phyloP scores from a whole-genome alignment of 2,888 invertebrate species.

The Clivina fossor region DNA sequence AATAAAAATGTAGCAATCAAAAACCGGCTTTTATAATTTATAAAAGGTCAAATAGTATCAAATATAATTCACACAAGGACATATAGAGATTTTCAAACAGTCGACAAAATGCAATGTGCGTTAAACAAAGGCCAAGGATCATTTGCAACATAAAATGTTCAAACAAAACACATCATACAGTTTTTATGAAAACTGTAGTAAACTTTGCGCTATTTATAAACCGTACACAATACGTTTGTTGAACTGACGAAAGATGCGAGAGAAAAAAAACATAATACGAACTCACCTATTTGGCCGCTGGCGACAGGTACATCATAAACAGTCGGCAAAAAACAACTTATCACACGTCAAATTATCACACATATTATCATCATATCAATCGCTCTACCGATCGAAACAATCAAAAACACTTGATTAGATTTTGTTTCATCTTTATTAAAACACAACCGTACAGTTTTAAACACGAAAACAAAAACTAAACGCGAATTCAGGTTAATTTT shows the following conservation, averaged over 20 bases:
- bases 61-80: slow-evolving; percentile 22
- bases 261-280: neutral
- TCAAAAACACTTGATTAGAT: neutral
- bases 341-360: slow-evolving; percentile 20
- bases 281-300: slow-evolving; percentile 20
- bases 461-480: neutral
- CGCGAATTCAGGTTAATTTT: slow-evolving; percentile 4
- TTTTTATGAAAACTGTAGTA: too few relatives aligned
- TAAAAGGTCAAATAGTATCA: slow-evolving; percentile 21
- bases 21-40: slow-evolving; percentile 3
- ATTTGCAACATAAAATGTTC: neutral
- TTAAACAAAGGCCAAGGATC: slow-evolving; percentile 3
- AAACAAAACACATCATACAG: neutral
- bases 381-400: too few relatives aligned
- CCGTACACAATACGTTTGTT: too few relatives aligned
- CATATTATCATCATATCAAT: slow-evolving; percentile 15
- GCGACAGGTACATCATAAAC: slow-evolving; percentile 13
- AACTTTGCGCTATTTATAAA: too few relatives aligned
- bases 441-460: neutral
- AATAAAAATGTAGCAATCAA: neutral
- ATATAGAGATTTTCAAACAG: neutral
- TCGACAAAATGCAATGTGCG: slow-evolving; percentile 15
- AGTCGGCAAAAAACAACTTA: slow-evolving; percentile 14
- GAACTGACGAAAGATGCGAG: neutral
- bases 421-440: neutral